These are phyloP conservation scores for Pomatostomus ruficeps DNA, from an alignment of 2,113 vertebrate genomes.

Conservation along the genomic window DNA sequence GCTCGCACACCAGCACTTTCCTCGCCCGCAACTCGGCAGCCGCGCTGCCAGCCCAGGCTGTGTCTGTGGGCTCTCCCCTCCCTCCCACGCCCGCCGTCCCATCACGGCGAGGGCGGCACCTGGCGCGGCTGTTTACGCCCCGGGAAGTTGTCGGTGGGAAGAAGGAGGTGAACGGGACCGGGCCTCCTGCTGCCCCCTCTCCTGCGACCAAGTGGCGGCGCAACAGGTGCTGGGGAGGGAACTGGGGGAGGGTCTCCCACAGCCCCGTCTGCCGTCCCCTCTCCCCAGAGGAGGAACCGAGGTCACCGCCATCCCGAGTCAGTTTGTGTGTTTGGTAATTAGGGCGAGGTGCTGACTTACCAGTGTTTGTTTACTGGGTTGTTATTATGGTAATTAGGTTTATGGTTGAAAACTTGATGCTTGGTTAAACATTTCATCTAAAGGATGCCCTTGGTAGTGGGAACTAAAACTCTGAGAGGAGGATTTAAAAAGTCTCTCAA, in stretches of 20 bases:
- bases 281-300: too few species aligned
- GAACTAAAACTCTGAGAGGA: neutral
- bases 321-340: neutral
- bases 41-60: slow-evolving; percentile 60
- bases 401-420: neutral
- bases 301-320: neutral
- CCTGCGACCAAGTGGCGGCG: neutral
- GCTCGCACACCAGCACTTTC: neutral
- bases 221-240: neutral
- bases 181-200: neutral
- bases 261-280: too few species aligned
- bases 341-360: neutral
- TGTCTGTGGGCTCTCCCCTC: neutral
- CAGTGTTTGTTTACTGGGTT: neutral
- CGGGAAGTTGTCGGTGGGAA: neutral
- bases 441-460: neutral
- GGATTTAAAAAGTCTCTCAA: neutral
- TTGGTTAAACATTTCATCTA: neutral
- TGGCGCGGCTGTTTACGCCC: neutral
- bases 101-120: slow-evolving; percentile 6
- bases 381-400: neutral
- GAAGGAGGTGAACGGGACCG: neutral
- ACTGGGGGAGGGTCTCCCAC: too few species aligned
- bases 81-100: neutral
- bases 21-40: neutral